A percentile compares a stretch with the other conserved stretches of the same genome.
These are phyloP conservation scores for Alaudala cheleensis DNA, from an alignment of 2,113 vertebrate genomes.

Conservation along the genomic window DNA sequence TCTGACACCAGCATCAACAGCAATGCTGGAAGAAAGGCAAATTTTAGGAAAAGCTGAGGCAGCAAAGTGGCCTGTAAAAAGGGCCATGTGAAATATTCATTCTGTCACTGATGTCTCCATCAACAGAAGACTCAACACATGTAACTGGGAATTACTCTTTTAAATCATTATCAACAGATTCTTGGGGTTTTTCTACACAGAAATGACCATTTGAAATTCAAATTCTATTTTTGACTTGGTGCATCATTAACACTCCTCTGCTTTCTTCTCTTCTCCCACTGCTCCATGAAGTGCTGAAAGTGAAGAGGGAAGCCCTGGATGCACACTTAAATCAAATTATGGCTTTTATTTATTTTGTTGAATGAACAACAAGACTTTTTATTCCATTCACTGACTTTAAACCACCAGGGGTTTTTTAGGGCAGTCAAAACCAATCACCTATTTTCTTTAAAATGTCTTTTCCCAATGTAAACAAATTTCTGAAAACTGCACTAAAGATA, in stretches of 20 bases:
- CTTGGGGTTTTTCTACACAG: accelerated
- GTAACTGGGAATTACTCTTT: background rate
- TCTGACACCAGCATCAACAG: background rate
- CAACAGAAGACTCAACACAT: accelerated
- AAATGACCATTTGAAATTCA: background rate
- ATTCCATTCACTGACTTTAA: background rate
- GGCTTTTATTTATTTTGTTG: background rate
- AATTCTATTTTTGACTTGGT: background rate
- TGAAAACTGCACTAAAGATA: background rate
- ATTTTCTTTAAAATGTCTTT: background rate
- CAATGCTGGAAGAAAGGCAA: background rate
- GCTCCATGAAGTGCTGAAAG: background rate
- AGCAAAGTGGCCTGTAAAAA: background rate
- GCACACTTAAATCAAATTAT: background rate
- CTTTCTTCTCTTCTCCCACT: background rate
- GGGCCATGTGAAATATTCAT: accelerated
- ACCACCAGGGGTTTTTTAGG: background rate
- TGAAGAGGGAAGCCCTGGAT: background rate
- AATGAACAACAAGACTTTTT: background rate
- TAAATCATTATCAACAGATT: background rate
- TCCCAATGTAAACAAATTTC: background rate
- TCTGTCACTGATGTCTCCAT: too few species aligned
- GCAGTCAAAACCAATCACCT: accelerated
- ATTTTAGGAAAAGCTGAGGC: background rate
- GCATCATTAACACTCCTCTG: background rate